phyloP scores from a whole-genome alignment of 1,140 invertebrate genomes.

The Hyles euphorbiae region DNA sequence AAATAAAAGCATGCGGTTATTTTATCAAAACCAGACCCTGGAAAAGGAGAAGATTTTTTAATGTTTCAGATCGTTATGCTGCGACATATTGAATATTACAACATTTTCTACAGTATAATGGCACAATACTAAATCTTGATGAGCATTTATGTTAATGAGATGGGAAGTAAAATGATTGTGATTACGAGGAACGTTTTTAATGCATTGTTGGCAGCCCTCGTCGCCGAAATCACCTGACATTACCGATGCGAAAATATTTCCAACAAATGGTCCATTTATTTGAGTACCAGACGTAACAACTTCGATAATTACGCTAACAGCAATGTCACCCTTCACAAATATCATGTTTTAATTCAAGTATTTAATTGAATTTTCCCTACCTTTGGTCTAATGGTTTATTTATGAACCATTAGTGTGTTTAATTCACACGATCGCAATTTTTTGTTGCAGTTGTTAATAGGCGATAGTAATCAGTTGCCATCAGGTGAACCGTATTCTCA shows the following conservation, averaged over 20 bases:
- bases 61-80: too few species aligned
- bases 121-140: slow-evolving; percentile 52
- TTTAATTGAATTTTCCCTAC: background rate
- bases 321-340: slow-evolving; percentile 4
- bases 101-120: background rate
- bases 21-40: too few species aligned
- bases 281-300: slow-evolving; percentile 53
- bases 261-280: slow-evolving; percentile 63
- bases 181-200: slow-evolving; percentile 65
- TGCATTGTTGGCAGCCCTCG: slow-evolving; percentile 60
- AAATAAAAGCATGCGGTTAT: too few species aligned
- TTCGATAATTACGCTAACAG: slow-evolving; percentile 52
- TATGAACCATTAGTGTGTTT: too few species aligned
- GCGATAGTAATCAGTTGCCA: too few species aligned
- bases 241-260: slow-evolving; percentile 65
- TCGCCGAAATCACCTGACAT: slow-evolving; percentile 66
- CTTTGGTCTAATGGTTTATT: too few species aligned
- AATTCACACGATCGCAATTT: too few species aligned
- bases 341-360: background rate
- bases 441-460: too few species aligned
- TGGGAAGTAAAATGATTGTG: slow-evolving; percentile 64
- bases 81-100: too few species aligned
- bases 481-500: too few species aligned
- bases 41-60: too few species aligned
- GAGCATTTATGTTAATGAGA: slow-evolving; percentile 63